These are phyloP conservation scores for fruit fly (Drosophila melanogaster) DNA, from an alignment of 1,140 invertebrate species.

Conservation along the genomic window Release_6_plus_ISO1_MT NC_004354.4:8511001-8511500, in stretches of 20 bases:
- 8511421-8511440: not conserved
- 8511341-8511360: not conserved
- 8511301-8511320: not conserved
- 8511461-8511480: not conserved
- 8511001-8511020: slow-evolving; percentile 5
- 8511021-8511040: slow-evolving; percentile 15
- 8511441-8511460: not conserved
- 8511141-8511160: slow-evolving; percentile 13
- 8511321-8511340: not conserved
- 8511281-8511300: not conserved
- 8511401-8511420: not conserved
- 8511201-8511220: slow-evolving; percentile 30
- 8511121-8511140: slow-evolving; percentile 18
- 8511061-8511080: slow-evolving; percentile 23
- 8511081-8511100: slow-evolving; percentile 6
- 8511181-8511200: slow-evolving; percentile 32
- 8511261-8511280: slow-evolving; percentile 45
- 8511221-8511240: slow-evolving; percentile 41
- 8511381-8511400: not conserved
- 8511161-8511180: slow-evolving; percentile 17
- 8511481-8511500: not conserved
- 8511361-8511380: not conserved
- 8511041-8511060: slow-evolving; percentile 26
- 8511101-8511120: slow-evolving; percentile 4
- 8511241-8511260: slow-evolving; percentile 55